These are phyloP conservation scores for Tetrax tetrax DNA, from an alignment of 2,113 vertebrate species.

Conservation along the genomic window DNA sequence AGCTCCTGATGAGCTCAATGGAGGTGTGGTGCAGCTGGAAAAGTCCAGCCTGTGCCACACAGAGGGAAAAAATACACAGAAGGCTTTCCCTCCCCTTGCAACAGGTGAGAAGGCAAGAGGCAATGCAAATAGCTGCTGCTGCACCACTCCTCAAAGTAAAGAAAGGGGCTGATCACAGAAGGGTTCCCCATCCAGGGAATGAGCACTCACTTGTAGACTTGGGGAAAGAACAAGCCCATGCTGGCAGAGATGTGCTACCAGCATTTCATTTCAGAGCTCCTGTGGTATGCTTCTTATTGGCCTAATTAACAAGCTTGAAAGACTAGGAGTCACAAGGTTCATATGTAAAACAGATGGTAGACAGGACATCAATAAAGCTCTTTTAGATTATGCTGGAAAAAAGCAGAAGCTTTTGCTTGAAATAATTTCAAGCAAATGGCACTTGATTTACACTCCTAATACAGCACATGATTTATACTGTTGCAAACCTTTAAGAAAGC, in stretches of 20 bases:
- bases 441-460: slow-evolving; percentile 10
- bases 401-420: slow-evolving; percentile 36
- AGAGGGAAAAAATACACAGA: not conserved
- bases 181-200: not conserved
- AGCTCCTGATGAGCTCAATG: not conserved
- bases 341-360: slow-evolving; percentile 57
- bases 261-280: slow-evolving; percentile 16
- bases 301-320: slow-evolving; percentile 63
- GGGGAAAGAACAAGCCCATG: not conserved
- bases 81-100: not conserved
- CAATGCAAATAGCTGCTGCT: not conserved
- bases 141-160: not conserved
- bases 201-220: not conserved
- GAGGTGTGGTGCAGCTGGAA: not conserved
- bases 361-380: slow-evolving; percentile 63
- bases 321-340: slow-evolving; percentile 55
- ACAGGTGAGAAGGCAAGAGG: not conserved
- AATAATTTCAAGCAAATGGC: slow-evolving; percentile 21
- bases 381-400: slow-evolving; percentile 10
- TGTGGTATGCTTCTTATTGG: slow-evolving; percentile 33
- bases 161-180: not conserved
- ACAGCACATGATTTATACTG: not conserved
- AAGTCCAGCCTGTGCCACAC: not conserved
- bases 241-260: not conserved
- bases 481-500: not conserved